A percentile compares a stretch with the other conserved stretches of the same genome.
Conservation (phyloP, 2,113 vertebrate genomes). For the Dermatemys mawii region DNA sequence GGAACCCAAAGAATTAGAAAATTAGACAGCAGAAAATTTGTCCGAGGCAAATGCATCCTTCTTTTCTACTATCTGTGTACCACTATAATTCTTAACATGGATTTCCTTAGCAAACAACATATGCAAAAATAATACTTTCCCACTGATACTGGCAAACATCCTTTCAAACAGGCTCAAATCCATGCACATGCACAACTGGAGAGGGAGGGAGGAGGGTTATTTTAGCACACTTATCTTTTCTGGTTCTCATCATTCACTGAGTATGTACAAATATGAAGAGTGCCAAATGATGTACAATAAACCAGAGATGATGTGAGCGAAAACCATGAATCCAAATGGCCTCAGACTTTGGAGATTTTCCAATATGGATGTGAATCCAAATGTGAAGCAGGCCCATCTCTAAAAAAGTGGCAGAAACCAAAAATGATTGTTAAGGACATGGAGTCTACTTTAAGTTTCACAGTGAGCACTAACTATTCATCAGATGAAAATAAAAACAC, state of each 20-base stretch:
- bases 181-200: conserved; percentile 26
- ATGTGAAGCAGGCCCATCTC: conserved; percentile 33
- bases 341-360: conserved; percentile 26
- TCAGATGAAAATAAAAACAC: not conserved
- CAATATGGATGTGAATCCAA: not conserved
- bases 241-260: conserved; percentile 21
- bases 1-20: not conserved
- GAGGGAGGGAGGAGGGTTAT: conserved; percentile 9
- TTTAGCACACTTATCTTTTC: conserved; percentile 40
- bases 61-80: not conserved
- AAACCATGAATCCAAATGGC: conserved; percentile 31
- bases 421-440: not conserved
- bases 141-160: conserved; percentile 44
- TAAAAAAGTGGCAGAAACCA: not conserved
- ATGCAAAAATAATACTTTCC: conserved; percentile 53
- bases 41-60: not conserved
- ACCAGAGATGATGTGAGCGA: not conserved
- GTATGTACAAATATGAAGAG: conserved; percentile 46
- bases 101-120: conserved; percentile 45
- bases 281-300: conserved; percentile 59
- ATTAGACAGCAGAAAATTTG: not conserved
- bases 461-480: not conserved
- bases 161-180: not conserved
- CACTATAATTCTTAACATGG: not conserved
- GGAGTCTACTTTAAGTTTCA: not conserved